These are phyloP conservation scores for Dioctria rufipes DNA, from an alignment of 2,888 invertebrate species.

Conservation along the genomic window DNA sequence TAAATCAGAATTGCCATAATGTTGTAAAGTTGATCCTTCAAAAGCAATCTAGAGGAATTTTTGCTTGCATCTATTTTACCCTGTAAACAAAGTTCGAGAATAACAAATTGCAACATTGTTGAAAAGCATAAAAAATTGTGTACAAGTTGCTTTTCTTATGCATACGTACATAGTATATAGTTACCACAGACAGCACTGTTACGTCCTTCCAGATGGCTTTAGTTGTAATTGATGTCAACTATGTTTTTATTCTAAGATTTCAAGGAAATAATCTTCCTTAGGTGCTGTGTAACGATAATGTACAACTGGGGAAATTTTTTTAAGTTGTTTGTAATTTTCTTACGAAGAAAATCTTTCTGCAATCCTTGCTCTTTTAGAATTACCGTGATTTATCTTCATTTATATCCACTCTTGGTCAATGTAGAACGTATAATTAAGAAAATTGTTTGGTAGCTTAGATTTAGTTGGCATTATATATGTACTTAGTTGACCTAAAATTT, in stretches of 20 bases:
- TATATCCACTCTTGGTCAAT: not conserved
- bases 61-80: not conserved
- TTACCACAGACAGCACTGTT: slow-evolving; percentile 5
- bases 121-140: slow-evolving; percentile 1
- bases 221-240: slow-evolving; percentile 30
- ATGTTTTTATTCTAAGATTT: not conserved
- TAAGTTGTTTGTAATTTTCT: slow-evolving; percentile 22
- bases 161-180: not conserved
- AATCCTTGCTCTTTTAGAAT: slow-evolving; percentile 11
- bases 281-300: not conserved
- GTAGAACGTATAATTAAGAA: too few species aligned
- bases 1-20: slow-evolving; percentile 18
- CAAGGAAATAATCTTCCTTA: slow-evolving; percentile 13
- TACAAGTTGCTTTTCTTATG: not conserved
- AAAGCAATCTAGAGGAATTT: slow-evolving; percentile 21
- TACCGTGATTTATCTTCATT: slow-evolving; percentile 32
- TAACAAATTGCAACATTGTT: slow-evolving; percentile 40
- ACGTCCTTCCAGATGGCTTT: slow-evolving; percentile 25
- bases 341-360: slow-evolving; percentile 11
- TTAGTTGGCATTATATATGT: too few species aligned
- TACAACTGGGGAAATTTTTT: slow-evolving; percentile 26
- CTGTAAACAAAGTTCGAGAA: slow-evolving; percentile 33
- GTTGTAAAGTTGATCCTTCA: not conserved
- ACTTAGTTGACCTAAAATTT: too few species aligned
- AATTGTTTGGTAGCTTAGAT: too few species aligned